Conservation (phyloP, 2,888 invertebrate genomes). For the Ecliptopera silaceata region DNA sequence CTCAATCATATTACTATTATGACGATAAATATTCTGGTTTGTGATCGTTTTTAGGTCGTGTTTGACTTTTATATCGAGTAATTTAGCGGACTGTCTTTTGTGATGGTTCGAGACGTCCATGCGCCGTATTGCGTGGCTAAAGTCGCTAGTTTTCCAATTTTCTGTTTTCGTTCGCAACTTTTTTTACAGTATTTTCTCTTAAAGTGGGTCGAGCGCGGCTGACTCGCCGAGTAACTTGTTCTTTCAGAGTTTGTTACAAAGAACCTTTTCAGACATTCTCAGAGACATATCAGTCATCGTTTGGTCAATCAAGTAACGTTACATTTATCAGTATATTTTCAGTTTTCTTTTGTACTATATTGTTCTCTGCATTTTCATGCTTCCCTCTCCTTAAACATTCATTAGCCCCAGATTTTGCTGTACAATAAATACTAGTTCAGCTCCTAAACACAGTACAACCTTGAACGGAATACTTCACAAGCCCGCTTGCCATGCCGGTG, state of each 20-base stretch:
- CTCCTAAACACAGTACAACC: background rate
- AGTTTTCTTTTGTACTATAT: too few species aligned
- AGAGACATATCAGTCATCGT: background rate
- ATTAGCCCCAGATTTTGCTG: too few species aligned
- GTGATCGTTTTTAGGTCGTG: conserved; percentile 45
- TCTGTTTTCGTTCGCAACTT: background rate
- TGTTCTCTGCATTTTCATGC: too few species aligned
- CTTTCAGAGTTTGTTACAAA: conserved; percentile 8
- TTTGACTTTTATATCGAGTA: conserved; percentile 22
- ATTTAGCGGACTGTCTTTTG: conserved; percentile 17
- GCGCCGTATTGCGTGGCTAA: background rate
- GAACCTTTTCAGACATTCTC: conserved; percentile 1
- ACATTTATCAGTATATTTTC: too few species aligned
- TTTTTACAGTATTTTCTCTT: conserved; percentile 2
- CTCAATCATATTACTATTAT: conserved; percentile 60
- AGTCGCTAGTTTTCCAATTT: background rate
- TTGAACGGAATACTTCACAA: background rate
- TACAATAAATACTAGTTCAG: too few species aligned
- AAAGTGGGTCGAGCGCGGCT: background rate
- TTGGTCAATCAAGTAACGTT: background rate
- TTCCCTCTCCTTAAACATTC: too few species aligned
- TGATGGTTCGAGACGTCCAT: conserved; percentile 8
- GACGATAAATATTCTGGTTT: conserved; percentile 54
- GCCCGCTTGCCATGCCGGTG: conserved; percentile 12
- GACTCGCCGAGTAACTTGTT: background rate